These are phyloP conservation scores for Columbina picui DNA, from an alignment of 2,113 vertebrate species.

Conservation along the genomic window DNA sequence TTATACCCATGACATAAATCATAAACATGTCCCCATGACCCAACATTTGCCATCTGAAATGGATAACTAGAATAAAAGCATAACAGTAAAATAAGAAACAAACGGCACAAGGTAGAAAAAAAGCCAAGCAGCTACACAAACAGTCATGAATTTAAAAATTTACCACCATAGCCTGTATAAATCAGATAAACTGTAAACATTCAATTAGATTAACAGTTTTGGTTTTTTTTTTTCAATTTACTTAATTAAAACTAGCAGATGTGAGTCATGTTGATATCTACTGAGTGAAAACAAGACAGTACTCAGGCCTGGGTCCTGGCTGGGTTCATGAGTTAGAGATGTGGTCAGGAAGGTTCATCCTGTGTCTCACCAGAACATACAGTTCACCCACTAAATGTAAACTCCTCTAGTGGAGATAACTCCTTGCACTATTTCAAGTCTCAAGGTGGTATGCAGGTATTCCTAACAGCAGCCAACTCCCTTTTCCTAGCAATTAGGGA, in stretches of 20 bases:
- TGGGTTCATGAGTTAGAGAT: not conserved
- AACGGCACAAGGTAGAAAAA: not conserved
- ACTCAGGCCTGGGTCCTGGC: not conserved
- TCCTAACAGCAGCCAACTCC: not conserved
- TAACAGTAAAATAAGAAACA: not conserved
- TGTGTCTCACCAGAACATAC: not conserved
- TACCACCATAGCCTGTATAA: not conserved
- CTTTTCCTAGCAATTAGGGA: not conserved
- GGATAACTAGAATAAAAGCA: not conserved
- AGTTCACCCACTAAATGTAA: not conserved
- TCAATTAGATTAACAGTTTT: not conserved
- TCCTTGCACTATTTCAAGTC: not conserved
- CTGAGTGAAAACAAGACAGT: not conserved
- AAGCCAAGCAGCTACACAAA: not conserved
- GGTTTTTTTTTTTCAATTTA: not conserved
- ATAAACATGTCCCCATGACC: not conserved
- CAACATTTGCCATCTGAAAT: not conserved
- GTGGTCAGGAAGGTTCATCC: fast-evolving
- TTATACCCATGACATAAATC: not conserved
- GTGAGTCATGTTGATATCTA: not conserved
- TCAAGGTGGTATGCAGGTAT: not conserved
- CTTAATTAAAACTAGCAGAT: not conserved
- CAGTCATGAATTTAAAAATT: not conserved
- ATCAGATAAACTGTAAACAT: not conserved
- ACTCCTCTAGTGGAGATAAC: not conserved